These are phyloP conservation scores for Leucosticte australis DNA, from an alignment of 2,113 vertebrate species.

Conservation along the genomic window DNA sequence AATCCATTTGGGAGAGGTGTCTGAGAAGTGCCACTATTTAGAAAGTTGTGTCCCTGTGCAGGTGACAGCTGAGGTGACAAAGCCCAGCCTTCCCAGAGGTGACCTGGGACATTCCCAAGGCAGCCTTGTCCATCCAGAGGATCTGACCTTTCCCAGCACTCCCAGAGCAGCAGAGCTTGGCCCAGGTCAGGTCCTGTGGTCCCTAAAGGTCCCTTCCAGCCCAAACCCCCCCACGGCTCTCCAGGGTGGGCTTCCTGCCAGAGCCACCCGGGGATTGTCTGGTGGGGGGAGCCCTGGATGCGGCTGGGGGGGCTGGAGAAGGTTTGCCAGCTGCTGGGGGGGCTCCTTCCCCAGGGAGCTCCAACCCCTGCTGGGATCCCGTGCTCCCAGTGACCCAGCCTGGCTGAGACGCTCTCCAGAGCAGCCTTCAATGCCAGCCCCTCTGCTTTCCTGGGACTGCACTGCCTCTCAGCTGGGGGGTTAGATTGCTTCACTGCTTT, in stretches of 20 bases:
- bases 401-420: background rate
- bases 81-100: background rate
- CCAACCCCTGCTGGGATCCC: background rate
- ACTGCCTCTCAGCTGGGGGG: background rate
- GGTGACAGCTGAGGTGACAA: background rate
- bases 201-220: too few relatives aligned
- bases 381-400: too few relatives aligned
- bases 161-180: background rate
- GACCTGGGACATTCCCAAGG: background rate
- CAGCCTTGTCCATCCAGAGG: background rate
- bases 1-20: background rate
- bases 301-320: background rate
- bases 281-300: background rate
- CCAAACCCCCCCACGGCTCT: background rate
- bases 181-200: background rate
- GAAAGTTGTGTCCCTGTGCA: background rate
- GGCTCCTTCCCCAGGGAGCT: background rate
- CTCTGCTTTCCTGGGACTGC: background rate
- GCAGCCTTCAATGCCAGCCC: background rate
- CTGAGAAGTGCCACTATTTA: background rate
- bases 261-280: fast-evolving
- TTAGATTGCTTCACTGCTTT: fast-evolving
- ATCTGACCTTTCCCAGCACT: background rate
- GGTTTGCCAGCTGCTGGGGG: background rate
- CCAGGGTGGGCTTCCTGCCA: fast-evolving